These are phyloP conservation scores for Vulpes vulpes DNA, from an alignment of 2,113 vertebrate species.

Conservation along the genomic window DNA sequence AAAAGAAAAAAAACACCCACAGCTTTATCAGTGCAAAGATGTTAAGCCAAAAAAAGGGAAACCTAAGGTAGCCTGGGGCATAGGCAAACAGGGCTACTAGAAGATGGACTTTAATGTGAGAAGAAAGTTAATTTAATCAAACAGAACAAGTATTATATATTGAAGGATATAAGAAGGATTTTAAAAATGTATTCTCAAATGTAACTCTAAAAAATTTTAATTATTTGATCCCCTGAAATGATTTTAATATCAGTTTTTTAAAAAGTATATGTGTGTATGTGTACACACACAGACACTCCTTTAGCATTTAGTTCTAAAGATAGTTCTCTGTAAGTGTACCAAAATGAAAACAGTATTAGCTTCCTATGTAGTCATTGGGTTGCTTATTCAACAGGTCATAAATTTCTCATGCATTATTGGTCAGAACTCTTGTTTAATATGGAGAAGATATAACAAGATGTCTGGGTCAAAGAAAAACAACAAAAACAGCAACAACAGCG, in stretches of 20 bases:
- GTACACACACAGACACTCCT: not conserved
- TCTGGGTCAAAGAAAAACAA: conserved; percentile 48
- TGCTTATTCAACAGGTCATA: not conserved
- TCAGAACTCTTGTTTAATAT: conserved; percentile 60
- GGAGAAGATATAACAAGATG: conserved; percentile 25
- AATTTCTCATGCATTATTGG: conserved; percentile 5
- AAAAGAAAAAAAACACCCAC: not conserved
- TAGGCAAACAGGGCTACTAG: not conserved
- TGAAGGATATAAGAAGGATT: not conserved
- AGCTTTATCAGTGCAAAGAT: conserved; percentile 50
- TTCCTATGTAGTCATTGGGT: not conserved
- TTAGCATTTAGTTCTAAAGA: not conserved
- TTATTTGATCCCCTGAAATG: not conserved
- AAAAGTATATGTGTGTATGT: not conserved
- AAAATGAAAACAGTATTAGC: not conserved
- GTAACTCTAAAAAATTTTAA: not conserved
- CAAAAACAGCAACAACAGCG: not conserved
- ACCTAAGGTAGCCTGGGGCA: not conserved
- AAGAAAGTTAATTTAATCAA: conserved; percentile 35
- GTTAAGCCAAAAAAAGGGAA: not conserved
- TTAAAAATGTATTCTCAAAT: conserved; percentile 29
- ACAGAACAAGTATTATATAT: not conserved
- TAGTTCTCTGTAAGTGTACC: not conserved
- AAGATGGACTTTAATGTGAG: not conserved
- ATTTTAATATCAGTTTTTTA: not conserved